These are phyloP conservation scores for Rhinoptilus africanus DNA, from an alignment of 2,113 vertebrate genomes.

Conservation along the genomic window DNA sequence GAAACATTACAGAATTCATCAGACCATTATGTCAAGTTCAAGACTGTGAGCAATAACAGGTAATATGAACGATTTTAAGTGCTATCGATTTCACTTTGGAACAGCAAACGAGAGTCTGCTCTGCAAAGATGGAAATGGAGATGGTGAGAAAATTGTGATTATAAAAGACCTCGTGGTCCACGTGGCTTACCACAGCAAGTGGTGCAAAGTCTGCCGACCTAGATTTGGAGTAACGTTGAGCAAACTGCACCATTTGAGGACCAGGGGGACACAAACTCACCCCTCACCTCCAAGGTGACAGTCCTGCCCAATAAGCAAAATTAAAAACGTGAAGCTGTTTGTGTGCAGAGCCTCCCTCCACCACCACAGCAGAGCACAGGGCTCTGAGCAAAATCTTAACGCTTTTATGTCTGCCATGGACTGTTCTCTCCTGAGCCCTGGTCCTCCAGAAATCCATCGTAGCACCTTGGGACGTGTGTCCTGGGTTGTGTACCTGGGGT, in stretches of 20 bases:
- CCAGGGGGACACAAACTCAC: background rate
- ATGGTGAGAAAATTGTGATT: background rate
- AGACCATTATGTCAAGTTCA: constrained; percentile 85
- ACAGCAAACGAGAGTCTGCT: background rate
- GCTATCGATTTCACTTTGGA: background rate
- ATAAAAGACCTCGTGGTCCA: background rate
- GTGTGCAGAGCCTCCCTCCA: background rate
- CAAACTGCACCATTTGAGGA: background rate
- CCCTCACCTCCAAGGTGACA: background rate
- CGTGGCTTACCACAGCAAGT: background rate
- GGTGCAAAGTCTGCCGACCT: background rate
- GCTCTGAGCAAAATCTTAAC: background rate
- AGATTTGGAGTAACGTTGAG: background rate
- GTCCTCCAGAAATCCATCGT: background rate
- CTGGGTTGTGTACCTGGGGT: background rate
- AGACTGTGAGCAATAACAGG: constrained; percentile 81
- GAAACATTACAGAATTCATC: constrained; percentile 83
- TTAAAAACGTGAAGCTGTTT: background rate
- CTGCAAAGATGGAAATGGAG: background rate
- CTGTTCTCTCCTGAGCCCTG: background rate
- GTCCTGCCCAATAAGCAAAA: background rate
- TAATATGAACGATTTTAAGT: constrained; percentile 38
- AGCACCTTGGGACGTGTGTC: background rate
- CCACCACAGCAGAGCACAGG: background rate
- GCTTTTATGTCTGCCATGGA: background rate